phyloP scores from a whole-genome alignment of 2,888 invertebrate genomes.

The Hyposoter didymator region DNA sequence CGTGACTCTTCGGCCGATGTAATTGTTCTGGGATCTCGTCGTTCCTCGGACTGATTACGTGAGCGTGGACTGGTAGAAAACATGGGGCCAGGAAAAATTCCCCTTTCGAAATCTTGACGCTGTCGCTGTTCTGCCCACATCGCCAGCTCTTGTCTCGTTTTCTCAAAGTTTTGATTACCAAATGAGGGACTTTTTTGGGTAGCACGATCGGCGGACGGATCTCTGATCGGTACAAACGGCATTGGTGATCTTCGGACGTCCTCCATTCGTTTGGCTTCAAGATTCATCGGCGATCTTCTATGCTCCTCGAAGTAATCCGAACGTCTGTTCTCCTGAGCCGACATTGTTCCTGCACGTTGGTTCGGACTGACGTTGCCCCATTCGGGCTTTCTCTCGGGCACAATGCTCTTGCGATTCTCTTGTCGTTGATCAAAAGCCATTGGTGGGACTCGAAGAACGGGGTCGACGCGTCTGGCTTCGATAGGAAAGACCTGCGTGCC shows the following conservation, averaged over 20 bases:
- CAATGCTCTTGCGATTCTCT: conserved; percentile 77
- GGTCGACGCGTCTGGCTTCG: conserved; percentile 79
- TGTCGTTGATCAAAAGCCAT: conserved; percentile 79
- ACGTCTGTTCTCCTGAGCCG: conserved; percentile 79
- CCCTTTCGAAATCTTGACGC: conserved; percentile 81
- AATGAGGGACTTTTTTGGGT: conserved; percentile 80
- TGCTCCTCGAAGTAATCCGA: conserved; percentile 83
- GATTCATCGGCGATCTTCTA: conserved; percentile 80
- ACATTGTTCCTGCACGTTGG: conserved; percentile 74
- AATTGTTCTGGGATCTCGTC: conserved; percentile 72
- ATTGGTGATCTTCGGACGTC: conserved; percentile 81
- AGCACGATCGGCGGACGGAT: conserved; percentile 78
- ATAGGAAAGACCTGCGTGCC: conserved; percentile 74
- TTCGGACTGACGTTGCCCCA: conserved; percentile 80
- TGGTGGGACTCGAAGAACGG: conserved; percentile 78
- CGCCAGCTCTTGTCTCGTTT: conserved; percentile 81
- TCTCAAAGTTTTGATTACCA: conserved; percentile 81
- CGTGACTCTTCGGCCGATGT: conserved; percentile 72
- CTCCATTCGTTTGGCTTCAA: conserved; percentile 80
- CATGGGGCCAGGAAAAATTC: conserved; percentile 74
- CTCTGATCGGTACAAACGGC: conserved; percentile 81
- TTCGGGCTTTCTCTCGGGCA: conserved; percentile 78
- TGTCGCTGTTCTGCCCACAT: conserved; percentile 83
- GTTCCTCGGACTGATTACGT: conserved; percentile 80
- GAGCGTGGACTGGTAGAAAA: conserved; percentile 80